Evolutionary conservation across 2,113 vertebrate species (phyloP).

Genomic region (Miniopterus natalensis): DNA sequence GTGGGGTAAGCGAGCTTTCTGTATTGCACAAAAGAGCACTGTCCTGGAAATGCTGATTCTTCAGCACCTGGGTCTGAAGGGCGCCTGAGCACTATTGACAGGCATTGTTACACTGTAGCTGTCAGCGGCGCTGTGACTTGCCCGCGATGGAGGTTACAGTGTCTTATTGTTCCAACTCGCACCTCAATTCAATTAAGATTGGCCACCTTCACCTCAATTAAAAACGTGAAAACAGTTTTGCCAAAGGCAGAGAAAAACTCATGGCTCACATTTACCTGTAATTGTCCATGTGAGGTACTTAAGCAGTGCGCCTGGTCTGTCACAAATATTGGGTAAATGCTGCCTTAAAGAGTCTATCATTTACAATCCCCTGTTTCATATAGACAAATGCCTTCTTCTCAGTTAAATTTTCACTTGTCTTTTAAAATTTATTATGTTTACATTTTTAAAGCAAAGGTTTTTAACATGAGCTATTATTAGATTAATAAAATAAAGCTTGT

Average conservation of each 20-base stretch:
- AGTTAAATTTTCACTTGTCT: background rate
- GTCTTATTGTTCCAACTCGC: background rate
- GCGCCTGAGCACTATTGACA: background rate
- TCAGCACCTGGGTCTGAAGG: background rate
- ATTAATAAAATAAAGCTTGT: background rate
- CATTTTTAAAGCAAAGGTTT: background rate
- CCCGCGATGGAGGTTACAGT: background rate
- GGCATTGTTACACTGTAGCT: background rate
- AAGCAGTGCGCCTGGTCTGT: background rate
- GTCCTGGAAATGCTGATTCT: conserved; percentile 21
- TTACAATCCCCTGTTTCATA: background rate
- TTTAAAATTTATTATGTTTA: conserved; percentile 1
- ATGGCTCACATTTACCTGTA: background rate
- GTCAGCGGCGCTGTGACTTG: background rate
- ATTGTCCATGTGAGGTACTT: background rate
- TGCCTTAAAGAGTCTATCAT: background rate
- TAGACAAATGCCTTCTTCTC: background rate
- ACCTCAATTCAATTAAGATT: background rate
- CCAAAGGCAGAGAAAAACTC: background rate
- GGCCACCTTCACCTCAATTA: background rate
- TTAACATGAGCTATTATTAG: background rate
- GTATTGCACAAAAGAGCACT: background rate
- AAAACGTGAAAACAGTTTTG: conserved; percentile 34
- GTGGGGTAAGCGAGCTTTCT: background rate
- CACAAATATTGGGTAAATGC: background rate